Conservation (phyloP, 2,113 vertebrate species). For the Nycticorax nycticorax region DNA sequence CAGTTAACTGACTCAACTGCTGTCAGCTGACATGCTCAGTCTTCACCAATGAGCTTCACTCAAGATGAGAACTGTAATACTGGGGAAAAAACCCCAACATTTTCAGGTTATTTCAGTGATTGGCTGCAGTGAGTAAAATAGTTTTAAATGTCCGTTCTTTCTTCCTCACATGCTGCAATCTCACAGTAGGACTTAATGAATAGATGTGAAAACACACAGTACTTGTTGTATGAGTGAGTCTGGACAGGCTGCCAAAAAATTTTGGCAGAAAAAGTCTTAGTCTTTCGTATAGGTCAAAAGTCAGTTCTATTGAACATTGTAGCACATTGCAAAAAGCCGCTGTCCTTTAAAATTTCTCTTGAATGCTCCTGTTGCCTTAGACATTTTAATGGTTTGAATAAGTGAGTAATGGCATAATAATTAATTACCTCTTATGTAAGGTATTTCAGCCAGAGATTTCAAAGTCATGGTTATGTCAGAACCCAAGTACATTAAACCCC, state of each 20-base stretch:
- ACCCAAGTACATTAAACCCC: conserved; percentile 22
- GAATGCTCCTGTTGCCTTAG: conserved; percentile 14
- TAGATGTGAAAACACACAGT: conserved; percentile 20
- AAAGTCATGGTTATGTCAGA: conserved; percentile 39
- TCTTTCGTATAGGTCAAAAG: conserved; percentile 3
- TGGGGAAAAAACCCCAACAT: not conserved
- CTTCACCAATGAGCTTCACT: not conserved
- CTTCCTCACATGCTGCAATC: not conserved
- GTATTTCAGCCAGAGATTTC: conserved; percentile 34
- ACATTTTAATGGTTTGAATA: conserved; percentile 13
- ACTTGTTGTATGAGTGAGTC: conserved; percentile 23
- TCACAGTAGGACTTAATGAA: conserved; percentile 25
- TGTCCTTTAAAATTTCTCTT: conserved; percentile 34
- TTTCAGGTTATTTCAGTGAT: not conserved
- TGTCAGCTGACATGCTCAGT: not conserved
- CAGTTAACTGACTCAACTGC: not conserved
- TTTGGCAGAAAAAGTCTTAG: conserved; percentile 11
- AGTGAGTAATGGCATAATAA: conserved; percentile 47
- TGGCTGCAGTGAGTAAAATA: not conserved
- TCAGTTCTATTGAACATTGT: conserved; percentile 10
- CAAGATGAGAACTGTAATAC: not conserved
- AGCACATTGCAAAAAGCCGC: conserved; percentile 22
- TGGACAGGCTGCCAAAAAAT: conserved; percentile 39
- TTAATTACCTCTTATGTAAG: conserved; percentile 50
- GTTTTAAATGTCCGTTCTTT: conserved; percentile 9